These are phyloP conservation scores for Archivesica marissinica DNA, from an alignment of 1,140 invertebrate species.

Conservation along the genomic window DNA sequence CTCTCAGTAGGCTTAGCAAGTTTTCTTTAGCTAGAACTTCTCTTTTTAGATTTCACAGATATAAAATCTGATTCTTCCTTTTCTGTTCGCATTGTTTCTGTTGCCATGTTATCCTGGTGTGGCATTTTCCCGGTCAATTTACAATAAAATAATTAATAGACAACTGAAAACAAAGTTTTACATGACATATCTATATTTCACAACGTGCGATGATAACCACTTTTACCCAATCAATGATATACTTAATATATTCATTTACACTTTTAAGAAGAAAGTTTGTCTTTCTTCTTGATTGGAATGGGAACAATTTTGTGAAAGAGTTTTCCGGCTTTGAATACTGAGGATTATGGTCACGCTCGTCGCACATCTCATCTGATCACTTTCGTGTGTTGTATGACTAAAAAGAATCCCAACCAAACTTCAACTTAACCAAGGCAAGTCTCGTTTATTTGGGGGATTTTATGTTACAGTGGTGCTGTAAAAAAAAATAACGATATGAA, in stretches of 20 bases:
- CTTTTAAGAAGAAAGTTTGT: no score
- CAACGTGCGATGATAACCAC: no score
- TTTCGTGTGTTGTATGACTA: background rate
- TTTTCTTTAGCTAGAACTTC: constrained; percentile 73
- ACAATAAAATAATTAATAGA: no score
- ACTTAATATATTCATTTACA: no score
- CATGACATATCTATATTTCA: no score
- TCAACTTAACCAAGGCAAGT: background rate
- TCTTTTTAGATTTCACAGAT: constrained; percentile 69
- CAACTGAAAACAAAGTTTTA: no score
- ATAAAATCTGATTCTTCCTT: constrained; percentile 63
- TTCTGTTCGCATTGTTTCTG: constrained; percentile 38
- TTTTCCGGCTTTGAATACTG: background rate
- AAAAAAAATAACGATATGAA: background rate
- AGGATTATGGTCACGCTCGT: background rate
- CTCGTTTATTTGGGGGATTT: background rate
- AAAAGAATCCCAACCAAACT: background rate
- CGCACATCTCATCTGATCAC: background rate
- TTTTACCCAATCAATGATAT: no score
- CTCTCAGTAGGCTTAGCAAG: constrained; percentile 41
- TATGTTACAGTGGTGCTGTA: background rate
- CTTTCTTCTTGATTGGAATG: background rate
- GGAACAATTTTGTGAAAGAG: background rate
- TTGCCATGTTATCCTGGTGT: background rate
- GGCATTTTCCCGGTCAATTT: background rate